Base-by-base conservation (phyloP, 2,888 invertebrate genomes). In the Andrena marginata region DNA sequence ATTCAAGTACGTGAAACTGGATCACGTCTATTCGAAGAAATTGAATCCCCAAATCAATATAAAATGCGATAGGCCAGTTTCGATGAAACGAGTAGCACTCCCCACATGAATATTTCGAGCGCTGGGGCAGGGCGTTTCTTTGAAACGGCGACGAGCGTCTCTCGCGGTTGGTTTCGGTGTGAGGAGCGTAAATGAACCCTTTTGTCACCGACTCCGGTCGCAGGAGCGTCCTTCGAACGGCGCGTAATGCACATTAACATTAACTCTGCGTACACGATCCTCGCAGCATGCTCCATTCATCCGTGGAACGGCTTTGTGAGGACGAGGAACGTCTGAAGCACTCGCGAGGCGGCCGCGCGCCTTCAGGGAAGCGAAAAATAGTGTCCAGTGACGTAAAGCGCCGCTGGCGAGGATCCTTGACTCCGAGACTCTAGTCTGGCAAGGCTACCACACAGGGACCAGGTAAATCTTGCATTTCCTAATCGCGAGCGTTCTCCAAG, bases 181-280 rank as follows among this genome's bases (percentile, higher is more conserved):
- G 64, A 49, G 70, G 62, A 76, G 70, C 76, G 64, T 70, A 82
- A 84, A 84, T 35, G 85, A 85, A 76, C 78, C 80, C 85, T 84
- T 81, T 85, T 82, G 85, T 82, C 79, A 84, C 74, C 73, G 78
- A 63, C 65, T 69, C 56, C 72, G 54, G 69, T 67, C 77, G 71
- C 68, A 49, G 70, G n/a, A 42, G 71, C 81, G 76, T 76, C 87
- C 73, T 85, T 85, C 84, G 79, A 56, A 63, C 82, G 77, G 65
- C 70, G 33, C 71, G 80, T 78, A 85, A 75, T 62, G 65, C 74
- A 62, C 79, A 82, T 87, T 84, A 80, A 87, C 87, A 85, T 85
- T 85, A 87, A 87, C 80, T 78, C 74, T 56, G 64, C 77, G 81
- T 76, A 77, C 84, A 80, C 76, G 84, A 87, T 87, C 84, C 81